Evolutionary conservation across 2,888 invertebrate genomes (phyloP).

Genomic region (Himalopsyche tibetana): DNA sequence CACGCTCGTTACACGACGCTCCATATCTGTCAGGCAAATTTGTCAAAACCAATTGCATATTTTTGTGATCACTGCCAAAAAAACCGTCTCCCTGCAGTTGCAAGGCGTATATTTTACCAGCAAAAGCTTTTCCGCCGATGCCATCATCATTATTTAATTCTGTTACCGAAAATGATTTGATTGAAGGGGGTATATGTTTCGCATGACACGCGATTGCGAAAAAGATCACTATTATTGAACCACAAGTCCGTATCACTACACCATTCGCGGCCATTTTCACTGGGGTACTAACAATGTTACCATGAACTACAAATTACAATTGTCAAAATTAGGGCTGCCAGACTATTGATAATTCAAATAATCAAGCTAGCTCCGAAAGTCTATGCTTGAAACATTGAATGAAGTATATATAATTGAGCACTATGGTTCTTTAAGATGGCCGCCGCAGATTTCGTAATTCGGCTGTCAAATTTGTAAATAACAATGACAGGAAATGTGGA

Average conservation of each 20-base stretch:
- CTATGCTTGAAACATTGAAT: too few species aligned
- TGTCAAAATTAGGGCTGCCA: conserved; percentile 34
- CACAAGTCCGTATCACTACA: conserved; percentile 75
- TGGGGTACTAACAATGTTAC: conserved; percentile 60
- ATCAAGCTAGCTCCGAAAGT: too few species aligned
- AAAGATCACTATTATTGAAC: conserved; percentile 71
- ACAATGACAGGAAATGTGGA: conserved; percentile 33
- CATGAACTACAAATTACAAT: neutral
- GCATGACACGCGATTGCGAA: conserved; percentile 67
- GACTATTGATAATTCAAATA: neutral
- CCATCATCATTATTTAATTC: conserved; percentile 59
- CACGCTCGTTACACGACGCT: conserved; percentile 47
- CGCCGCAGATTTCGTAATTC: neutral
- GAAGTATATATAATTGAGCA: too few species aligned
- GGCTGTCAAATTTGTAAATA: conserved; percentile 39
- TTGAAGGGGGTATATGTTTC: conserved; percentile 69
- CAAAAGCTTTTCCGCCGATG: conserved; percentile 30
- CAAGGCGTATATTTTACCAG: conserved; percentile 46
- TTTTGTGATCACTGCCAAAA: conserved; percentile 44
- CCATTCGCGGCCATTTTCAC: conserved; percentile 72
- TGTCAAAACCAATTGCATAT: conserved; percentile 51
- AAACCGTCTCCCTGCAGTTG: conserved; percentile 53
- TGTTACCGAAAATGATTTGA: conserved; percentile 70
- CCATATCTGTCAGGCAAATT: conserved; percentile 48
- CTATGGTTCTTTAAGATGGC: neutral